Evolutionary conservation across 1,140 invertebrate genomes (phyloP).

Genomic region (Sogatella furcifera): DNA sequence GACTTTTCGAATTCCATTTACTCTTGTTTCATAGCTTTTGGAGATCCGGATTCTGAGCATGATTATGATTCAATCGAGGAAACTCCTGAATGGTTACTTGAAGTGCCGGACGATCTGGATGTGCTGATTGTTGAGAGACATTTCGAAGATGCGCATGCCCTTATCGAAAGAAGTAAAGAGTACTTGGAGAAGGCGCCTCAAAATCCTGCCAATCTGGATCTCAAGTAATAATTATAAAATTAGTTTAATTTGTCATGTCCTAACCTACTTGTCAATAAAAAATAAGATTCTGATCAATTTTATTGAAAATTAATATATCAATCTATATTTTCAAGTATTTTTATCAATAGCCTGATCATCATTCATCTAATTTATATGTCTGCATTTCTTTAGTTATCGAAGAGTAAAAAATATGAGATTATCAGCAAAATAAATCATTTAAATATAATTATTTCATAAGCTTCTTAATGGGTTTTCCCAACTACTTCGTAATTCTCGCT

Average conservation of each 20-base stretch:
- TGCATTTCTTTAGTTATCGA: too few relatives aligned
- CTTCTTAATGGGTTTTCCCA: too few relatives aligned
- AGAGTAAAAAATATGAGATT: too few relatives aligned
- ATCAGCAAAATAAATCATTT: too few relatives aligned
- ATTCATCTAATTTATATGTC: too few relatives aligned
- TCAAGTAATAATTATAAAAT: slow-evolving; percentile 14
- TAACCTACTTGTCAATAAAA: too few relatives aligned
- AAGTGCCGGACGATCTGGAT: slow-evolving; percentile 90
- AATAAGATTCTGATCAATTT: too few relatives aligned
- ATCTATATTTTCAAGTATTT: too few relatives aligned
- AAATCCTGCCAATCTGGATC: slow-evolving; percentile 11
- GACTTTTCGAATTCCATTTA: background rate
- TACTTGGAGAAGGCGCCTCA: slow-evolving; percentile 30
- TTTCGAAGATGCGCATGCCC: slow-evolving; percentile 85
- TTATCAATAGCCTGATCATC: too few relatives aligned
- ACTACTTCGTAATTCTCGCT: too few relatives aligned
- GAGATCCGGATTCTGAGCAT: slow-evolving; percentile 38
- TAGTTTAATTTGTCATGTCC: background rate
- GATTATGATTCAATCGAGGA: slow-evolving; percentile 31
- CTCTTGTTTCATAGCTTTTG: slow-evolving; percentile 30
- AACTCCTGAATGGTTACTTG: slow-evolving; percentile 79
- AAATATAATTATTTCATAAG: too few relatives aligned
- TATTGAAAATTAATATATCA: too few relatives aligned
- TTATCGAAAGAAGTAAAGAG: slow-evolving; percentile 64
- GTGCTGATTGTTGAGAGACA: slow-evolving; percentile 94